A percentile compares a stretch with the other conserved stretches of the same genome.
Conservation (phyloP, 2,888 invertebrate genomes). For the Scrobipalpa atriplicella region DNA sequence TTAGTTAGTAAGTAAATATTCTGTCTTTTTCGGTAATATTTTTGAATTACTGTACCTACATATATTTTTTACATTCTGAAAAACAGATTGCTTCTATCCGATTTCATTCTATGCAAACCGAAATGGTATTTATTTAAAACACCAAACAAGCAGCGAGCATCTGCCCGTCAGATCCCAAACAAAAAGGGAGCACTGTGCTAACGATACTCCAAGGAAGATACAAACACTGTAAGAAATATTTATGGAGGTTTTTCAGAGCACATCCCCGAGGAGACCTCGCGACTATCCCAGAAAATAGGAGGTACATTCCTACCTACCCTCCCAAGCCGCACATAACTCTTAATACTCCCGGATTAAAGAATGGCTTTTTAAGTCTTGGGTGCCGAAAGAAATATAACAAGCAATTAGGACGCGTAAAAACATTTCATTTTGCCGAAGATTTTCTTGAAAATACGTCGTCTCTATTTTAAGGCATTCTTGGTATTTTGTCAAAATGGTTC, state of each 20-base stretch:
- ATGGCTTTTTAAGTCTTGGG: conserved; percentile 75
- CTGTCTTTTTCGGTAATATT: no score
- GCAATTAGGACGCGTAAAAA: conserved; percentile 38
- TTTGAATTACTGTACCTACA: no score
- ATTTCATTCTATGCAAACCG: not conserved
- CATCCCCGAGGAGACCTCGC: conserved; percentile 70
- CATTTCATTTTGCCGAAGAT: not conserved
- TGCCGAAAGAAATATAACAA: conserved; percentile 78
- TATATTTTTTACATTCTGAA: no score
- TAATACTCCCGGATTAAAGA: conserved; percentile 77
- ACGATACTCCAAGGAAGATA: conserved; percentile 81
- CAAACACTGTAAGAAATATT: conserved; percentile 82
- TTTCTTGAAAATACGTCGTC: not conserved
- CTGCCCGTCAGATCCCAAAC: conserved; percentile 59
- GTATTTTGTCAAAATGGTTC: not conserved
- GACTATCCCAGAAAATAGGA: conserved; percentile 68
- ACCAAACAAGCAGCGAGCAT: conserved; percentile 47
- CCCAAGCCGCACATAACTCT: conserved; percentile 78
- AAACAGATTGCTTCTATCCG: no score
- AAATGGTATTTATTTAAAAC: not conserved
- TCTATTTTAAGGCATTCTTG: not conserved
- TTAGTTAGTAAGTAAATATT: no score
- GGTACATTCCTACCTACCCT: conserved; percentile 71
- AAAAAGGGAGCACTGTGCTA: conserved; percentile 74
- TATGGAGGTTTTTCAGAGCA: conserved; percentile 80